Base-by-base conservation (phyloP, 2,888 invertebrate species). In the Trichacis sp. region DNA sequence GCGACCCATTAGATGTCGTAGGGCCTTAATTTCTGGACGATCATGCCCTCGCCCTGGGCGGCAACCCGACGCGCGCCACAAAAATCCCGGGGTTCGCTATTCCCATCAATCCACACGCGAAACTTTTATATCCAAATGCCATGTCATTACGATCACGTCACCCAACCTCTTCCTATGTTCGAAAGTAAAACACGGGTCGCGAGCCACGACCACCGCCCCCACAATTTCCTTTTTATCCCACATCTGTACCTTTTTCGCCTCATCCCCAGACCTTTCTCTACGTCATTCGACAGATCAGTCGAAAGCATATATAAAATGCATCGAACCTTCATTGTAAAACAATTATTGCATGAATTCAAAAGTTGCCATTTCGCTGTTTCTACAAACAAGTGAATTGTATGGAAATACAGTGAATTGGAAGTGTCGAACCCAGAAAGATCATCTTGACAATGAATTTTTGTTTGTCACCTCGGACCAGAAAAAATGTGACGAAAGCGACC, bases 131-230 rank as follows among this genome's bases (percentile, higher is more conserved):
- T 15, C 40, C 40, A 40, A n/a, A 40, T 40, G 52, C 73, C 77
- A 77, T 76, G 76, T 82, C 81, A 82, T 83, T 83, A 81, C 77
- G 75, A 70, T 72, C 77, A 74, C 76, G 81, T 82, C 82, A 81
- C 73, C 82, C 82, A 80, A 77, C 70, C 69, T 58, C 66, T 71
- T 67, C 67, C 64, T 72, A 70, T 65, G 62, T 59, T 68, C 69
- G 12, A 40, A 73, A 71, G 73, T 72, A 76, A 76, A 77, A 76
- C 74, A 73, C 71, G 68, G 77, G 74, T 73, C 74, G 74, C 74
- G 71, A 72, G 73, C 73, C 72, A 65, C 73, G 64, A 59, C 70
- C 69, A 66, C 74, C 73, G 68, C 71, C 71, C 60, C 64, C 61
- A 40, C 58, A 33, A 46, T 43, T 55, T 61, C 36, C 46, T 56